Base-by-base conservation (phyloP, 2,113 vertebrate species). In the Cricetomys ansorgei region DNA sequence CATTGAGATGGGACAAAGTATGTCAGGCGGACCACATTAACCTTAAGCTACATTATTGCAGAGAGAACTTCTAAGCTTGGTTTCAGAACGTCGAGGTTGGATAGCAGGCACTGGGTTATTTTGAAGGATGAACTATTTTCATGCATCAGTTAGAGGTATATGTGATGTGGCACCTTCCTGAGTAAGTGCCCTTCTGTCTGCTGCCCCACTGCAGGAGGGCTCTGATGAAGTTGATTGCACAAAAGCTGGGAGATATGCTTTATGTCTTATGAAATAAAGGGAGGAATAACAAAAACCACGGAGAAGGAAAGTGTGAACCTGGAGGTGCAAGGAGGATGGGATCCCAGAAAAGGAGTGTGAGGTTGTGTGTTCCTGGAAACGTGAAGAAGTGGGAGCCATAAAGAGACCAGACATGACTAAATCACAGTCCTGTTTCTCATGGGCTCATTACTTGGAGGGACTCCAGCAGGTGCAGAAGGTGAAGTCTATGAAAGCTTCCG, bases 311-410 rank as follows among this genome's bases (percentile, higher is more conserved):
- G 12, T 2, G 0, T 19, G 43, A 19, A 40, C 3, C 43, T 37
- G 65, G 53, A 37, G 37, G 25, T 31, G 0, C 2, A 0, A 59
- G 29, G 65, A 34, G 23, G 21, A 31, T 67, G 34, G 45, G 31
- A 5, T 13, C n/a, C 19, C 5, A 37, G 59, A 73, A 9, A 59
- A 43, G 29, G 11, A 4, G 4, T 3, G 34, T 17, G 0, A 76
- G 27, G 3, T 7, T 8, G 0, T 17, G n/a, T 62, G 59, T 31
- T 15, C 17, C 37, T 5, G 8, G 45, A 76, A 53, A 34, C 19
- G 64, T 57, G 34, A n/a, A 69, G 5, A 1, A 10, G 29, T 16
- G 37, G 19, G 25, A 50, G 17, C 21, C n/a, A 0, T 2, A 1
- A 62, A 37, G 70, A 34, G 23, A 37, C 16, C 37, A 57, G 53